A percentile compares a stretch with the other conserved stretches of the same genome.
These are phyloP conservation scores for Monopterus albus DNA, from an alignment of 2,113 vertebrate genomes.

Conservation along the genomic window DNA sequence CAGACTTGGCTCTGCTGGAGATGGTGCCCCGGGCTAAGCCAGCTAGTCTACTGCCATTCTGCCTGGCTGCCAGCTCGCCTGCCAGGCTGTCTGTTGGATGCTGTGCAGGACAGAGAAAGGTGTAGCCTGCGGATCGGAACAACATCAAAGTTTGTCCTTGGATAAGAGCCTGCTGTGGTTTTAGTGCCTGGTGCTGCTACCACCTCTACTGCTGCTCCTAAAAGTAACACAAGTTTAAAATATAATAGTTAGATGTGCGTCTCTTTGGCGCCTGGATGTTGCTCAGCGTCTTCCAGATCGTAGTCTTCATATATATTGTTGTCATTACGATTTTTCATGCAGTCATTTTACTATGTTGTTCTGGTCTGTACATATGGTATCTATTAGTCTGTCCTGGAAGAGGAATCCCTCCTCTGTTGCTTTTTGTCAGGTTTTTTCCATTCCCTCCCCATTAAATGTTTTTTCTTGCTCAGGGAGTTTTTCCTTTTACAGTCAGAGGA, in stretches of 20 bases:
- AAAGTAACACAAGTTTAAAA: neutral
- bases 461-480: too few relatives aligned
- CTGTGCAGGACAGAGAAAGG: constrained; percentile 65
- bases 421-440: too few relatives aligned
- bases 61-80: constrained; percentile 64
- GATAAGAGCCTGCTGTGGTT: constrained; percentile 41
- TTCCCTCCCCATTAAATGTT: too few relatives aligned
- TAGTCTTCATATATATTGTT: too few relatives aligned
- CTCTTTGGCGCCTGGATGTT: neutral
- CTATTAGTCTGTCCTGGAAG: too few relatives aligned
- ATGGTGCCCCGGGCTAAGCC: constrained; percentile 65
- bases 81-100: constrained; percentile 72
- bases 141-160: constrained; percentile 59
- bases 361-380: too few relatives aligned
- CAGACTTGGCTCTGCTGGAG: constrained; percentile 69
- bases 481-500: too few relatives aligned
- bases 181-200: neutral
- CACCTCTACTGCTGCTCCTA: neutral
- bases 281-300: neutral
- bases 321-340: too few relatives aligned
- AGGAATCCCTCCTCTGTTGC: too few relatives aligned
- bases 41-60: constrained; percentile 70
- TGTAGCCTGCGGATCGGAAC: constrained; percentile 57
- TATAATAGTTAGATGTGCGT: neutral
- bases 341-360: too few relatives aligned